phyloP scores from a whole-genome alignment of 2,888 invertebrate species.

The Saturnia japonica region DNA sequence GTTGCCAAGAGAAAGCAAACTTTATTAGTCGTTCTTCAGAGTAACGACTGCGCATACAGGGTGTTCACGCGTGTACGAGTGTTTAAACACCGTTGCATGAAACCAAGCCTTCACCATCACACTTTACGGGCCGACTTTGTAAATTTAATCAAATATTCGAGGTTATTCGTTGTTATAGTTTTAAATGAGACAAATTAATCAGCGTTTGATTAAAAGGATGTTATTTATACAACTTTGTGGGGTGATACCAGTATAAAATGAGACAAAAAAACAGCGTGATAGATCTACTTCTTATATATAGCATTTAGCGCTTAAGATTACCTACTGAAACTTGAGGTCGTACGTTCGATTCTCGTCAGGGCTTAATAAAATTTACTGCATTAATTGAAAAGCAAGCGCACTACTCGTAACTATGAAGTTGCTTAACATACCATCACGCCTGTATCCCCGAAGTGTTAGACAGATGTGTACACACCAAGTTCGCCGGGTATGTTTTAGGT shows the following conservation, averaged over 20 bases:
- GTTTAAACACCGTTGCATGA: slow-evolving; percentile 17
- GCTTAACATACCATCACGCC: too few species aligned
- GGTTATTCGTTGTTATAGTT: not conserved
- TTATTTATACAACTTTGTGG: not conserved
- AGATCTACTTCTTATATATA: too few species aligned
- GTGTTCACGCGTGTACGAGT: slow-evolving; percentile 18
- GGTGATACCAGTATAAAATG: not conserved
- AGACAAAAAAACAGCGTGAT: too few species aligned
- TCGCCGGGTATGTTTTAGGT: too few species aligned
- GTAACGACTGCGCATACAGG: slow-evolving; percentile 30
- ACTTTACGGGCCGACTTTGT: slow-evolving; percentile 8
- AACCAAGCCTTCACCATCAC: slow-evolving; percentile 8
- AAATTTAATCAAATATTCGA: slow-evolving; percentile 20
- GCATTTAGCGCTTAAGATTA: too few species aligned
- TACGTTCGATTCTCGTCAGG: too few species aligned
- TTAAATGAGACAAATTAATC: not conserved
- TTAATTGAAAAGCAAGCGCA: too few species aligned
- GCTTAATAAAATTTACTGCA: too few species aligned
- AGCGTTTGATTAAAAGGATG: not conserved
- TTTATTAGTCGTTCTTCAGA: slow-evolving; percentile 42
- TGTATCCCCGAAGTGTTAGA: too few species aligned
- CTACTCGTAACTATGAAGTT: too few species aligned
- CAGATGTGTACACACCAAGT: too few species aligned
- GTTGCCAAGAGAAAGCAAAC: slow-evolving; percentile 38
- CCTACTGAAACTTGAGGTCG: too few species aligned